phyloP scores from a whole-genome alignment of 2,888 invertebrate species.

The Amphipyra tragopoginis region DNA sequence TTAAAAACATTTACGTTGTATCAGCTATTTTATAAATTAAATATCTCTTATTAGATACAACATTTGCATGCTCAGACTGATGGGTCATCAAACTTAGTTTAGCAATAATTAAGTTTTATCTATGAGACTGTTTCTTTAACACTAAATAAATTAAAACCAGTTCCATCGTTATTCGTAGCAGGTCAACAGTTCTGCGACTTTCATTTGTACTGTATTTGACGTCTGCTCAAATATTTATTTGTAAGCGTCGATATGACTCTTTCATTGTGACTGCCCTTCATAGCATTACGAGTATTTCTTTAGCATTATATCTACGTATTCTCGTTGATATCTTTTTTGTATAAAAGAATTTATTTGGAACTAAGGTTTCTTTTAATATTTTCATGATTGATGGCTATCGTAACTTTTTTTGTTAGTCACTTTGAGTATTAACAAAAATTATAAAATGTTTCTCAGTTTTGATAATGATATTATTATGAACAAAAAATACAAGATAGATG shows the following conservation, averaged over 20 bases:
- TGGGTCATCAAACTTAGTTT: too few species aligned
- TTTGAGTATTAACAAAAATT: background rate
- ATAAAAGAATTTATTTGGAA: constrained; percentile 10
- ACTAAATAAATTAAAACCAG: background rate
- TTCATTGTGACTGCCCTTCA: constrained; percentile 14
- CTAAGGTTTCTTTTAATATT: constrained; percentile 9
- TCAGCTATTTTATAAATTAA: too few species aligned
- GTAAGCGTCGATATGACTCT: constrained; percentile 3
- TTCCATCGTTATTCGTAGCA: background rate
- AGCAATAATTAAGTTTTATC: too few species aligned
- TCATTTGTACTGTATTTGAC: constrained; percentile 20
- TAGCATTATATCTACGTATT: background rate
- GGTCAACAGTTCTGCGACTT: constrained; percentile 25
- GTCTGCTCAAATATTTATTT: constrained; percentile 27
- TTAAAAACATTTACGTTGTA: too few species aligned
- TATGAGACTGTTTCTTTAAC: background rate
- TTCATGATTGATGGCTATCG: constrained; percentile 15
- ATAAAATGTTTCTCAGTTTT: too few species aligned
- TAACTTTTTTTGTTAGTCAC: background rate
- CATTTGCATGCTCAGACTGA: too few species aligned
- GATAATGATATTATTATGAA: too few species aligned
- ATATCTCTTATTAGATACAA: too few species aligned
- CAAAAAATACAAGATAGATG: too few species aligned
- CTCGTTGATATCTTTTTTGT: background rate
- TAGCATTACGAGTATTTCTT: constrained; percentile 14